Percentiles rank a stretch among this genome's conserved stretches.
Conservation (phyloP, 2,113 vertebrate genomes). For the Nothobranchius furzeri region DNA sequence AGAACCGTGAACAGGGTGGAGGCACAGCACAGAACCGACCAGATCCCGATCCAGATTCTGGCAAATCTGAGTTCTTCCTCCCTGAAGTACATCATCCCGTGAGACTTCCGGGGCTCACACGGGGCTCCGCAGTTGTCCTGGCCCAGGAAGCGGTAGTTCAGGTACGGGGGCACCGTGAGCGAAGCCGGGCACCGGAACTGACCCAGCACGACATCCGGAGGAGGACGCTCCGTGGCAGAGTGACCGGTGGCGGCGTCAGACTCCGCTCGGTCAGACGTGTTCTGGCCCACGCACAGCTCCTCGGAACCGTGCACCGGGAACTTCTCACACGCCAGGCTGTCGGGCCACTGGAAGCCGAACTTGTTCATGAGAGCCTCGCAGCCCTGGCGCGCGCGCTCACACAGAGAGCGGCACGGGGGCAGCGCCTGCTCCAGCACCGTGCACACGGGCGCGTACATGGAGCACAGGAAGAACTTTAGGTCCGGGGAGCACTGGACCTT, state of each 20-base stretch:
- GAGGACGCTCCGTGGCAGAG: slow-evolving; percentile 52
- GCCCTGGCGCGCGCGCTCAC: slow-evolving; percentile 87
- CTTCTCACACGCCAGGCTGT: slow-evolving; percentile 86
- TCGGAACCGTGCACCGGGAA: slow-evolving; percentile 91
- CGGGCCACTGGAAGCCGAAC: slow-evolving; percentile 94
- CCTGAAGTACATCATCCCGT: slow-evolving; percentile 93
- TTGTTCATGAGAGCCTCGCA: slow-evolving; percentile 95
- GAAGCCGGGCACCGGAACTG: slow-evolving; percentile 88
- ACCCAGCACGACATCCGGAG: slow-evolving; percentile 23
- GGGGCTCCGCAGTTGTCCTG: slow-evolving; percentile 93
- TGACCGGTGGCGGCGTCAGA: slow-evolving; percentile 63
- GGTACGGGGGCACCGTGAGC: slow-evolving; percentile 88
- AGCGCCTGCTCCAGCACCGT: slow-evolving; percentile 89
- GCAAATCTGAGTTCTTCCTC: slow-evolving; percentile 91
- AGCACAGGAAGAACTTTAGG: slow-evolving; percentile 89
- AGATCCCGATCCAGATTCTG: slow-evolving; percentile 93
- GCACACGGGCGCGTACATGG: slow-evolving; percentile 91
- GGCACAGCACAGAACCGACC: slow-evolving; percentile 92
- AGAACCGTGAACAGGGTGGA: slow-evolving; percentile 94
- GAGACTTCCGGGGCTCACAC: slow-evolving; percentile 85
- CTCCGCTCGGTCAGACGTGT: slow-evolving; percentile 85
- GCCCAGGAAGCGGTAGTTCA: slow-evolving; percentile 93
- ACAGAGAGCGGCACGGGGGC: slow-evolving; percentile 89
- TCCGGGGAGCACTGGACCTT: slow-evolving; percentile 91
- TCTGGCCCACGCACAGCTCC: slow-evolving; percentile 93